These are phyloP conservation scores for Ophion slaviceki DNA, from an alignment of 2,888 invertebrate species.

Conservation along the genomic window DNA sequence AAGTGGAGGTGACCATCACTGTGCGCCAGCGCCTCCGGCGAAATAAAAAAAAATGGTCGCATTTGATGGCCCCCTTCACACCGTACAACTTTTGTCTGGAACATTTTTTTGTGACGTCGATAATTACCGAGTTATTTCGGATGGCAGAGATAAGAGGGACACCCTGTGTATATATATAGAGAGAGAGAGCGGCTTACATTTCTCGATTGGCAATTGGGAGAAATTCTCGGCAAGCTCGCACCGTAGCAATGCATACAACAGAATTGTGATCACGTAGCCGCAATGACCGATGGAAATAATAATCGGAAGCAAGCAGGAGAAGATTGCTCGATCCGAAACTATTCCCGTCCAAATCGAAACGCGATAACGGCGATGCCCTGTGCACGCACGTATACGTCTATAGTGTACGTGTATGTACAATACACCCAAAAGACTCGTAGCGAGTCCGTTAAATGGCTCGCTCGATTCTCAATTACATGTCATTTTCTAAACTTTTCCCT, in stretches of 20 bases:
- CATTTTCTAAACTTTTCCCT: constrained; percentile 1
- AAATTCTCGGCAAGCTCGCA: constrained; percentile 20
- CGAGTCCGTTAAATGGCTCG: background rate
- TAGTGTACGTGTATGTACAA: background rate
- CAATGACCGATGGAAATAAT: constrained; percentile 62
- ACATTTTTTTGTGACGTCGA: no score
- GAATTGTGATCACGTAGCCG: constrained; percentile 63
- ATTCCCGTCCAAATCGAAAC: constrained; percentile 58
- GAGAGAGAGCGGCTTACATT: constrained; percentile 7
- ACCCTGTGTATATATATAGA: background rate
- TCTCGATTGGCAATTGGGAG: constrained; percentile 54
- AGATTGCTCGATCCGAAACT: constrained; percentile 60
- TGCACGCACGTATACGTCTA: background rate
- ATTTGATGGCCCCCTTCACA: no score
- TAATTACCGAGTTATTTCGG: no score
- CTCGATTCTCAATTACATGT: background rate
- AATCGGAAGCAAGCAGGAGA: constrained; percentile 61
- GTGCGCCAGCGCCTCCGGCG: no score
- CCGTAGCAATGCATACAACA: constrained; percentile 31
- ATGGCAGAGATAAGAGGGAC: no score
- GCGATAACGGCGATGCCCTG: constrained; percentile 38
- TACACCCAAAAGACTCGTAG: constrained; percentile 11
- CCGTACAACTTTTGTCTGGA: no score
- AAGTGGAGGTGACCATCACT: no score
- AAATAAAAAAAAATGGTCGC: no score